Evolutionary conservation across 2,888 invertebrate species (phyloP).

Genomic region (Ecliptopera silaceata): DNA sequence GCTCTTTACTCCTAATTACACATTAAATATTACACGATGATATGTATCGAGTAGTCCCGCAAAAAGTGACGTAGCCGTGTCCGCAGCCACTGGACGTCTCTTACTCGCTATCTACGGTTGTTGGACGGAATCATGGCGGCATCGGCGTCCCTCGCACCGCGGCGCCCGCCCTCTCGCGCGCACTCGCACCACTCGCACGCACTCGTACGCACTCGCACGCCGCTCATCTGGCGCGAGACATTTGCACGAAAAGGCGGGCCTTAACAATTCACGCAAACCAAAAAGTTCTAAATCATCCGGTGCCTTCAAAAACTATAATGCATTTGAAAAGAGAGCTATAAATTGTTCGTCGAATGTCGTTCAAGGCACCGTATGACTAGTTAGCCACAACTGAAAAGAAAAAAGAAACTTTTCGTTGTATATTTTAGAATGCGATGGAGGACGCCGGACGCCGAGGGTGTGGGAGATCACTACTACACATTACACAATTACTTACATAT

Average conservation of each 20-base stretch:
- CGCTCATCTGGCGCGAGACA: conserved; percentile 24
- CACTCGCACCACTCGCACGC: conserved; percentile 31
- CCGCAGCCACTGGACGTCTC: conserved; percentile 83
- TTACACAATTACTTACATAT: conserved; percentile 79
- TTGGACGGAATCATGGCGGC: conserved; percentile 84
- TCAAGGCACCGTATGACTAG: conserved; percentile 47
- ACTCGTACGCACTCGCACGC: too few species aligned
- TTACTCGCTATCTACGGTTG: conserved; percentile 83
- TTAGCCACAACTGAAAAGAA: conserved; percentile 61
- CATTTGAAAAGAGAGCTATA: conserved; percentile 53
- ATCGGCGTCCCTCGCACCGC: conserved; percentile 56
- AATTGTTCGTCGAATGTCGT: conserved; percentile 39
- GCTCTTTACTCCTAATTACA: conserved; percentile 80
- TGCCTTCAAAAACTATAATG: conserved; percentile 39
- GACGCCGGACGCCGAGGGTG: conserved; percentile 74
- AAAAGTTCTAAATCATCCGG: conserved; percentile 44
- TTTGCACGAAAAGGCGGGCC: conserved; percentile 44
- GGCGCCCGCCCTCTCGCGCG: conserved; percentile 35
- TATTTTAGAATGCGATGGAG: conserved; percentile 54
- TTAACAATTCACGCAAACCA: conserved; percentile 46
- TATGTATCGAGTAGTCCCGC: conserved; percentile 89
- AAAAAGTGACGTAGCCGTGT: conserved; percentile 82
- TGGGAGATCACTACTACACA: conserved; percentile 81
- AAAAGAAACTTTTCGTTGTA: conserved; percentile 77
- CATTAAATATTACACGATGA: conserved; percentile 86